Evolutionary conservation across 2,888 invertebrate genomes (phyloP).

Genomic region (Operophtera brumata): DNA sequence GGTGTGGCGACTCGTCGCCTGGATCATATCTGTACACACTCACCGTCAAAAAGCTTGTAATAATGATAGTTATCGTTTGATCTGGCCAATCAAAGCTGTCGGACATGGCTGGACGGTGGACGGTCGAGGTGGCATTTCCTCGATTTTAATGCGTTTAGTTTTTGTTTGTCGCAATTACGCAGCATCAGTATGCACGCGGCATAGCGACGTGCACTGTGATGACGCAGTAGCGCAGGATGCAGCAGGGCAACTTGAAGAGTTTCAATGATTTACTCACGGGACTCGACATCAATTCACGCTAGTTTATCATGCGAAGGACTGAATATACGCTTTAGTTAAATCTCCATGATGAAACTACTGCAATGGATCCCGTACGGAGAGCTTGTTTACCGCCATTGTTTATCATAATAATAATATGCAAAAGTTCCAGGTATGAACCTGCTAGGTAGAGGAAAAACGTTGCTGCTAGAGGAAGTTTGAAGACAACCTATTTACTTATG

Average conservation of each 20-base stretch:
- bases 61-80: slow-evolving; percentile 32
- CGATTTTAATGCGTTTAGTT: slow-evolving; percentile 68
- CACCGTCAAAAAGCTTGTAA: slow-evolving; percentile 26
- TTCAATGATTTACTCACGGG: not conserved
- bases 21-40: slow-evolving; percentile 16
- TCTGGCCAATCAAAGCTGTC: slow-evolving; percentile 35
- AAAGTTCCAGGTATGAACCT: too few species aligned
- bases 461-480: too few species aligned
- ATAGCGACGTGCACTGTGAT: slow-evolving; percentile 23
- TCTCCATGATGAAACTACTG: too few species aligned
- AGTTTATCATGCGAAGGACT: too few species aligned
- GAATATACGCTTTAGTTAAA: too few species aligned
- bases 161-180: slow-evolving; percentile 67
- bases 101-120: slow-evolving; percentile 34
- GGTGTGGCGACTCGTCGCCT: not conserved
- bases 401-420: too few species aligned
- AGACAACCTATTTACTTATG: too few species aligned
- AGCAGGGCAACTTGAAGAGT: not conserved
- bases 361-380: too few species aligned
- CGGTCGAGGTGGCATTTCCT: slow-evolving; percentile 55
- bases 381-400: too few species aligned
- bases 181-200: slow-evolving; percentile 72
- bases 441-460: too few species aligned
- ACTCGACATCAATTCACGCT: too few species aligned
- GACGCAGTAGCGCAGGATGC: slow-evolving; percentile 3